These are phyloP conservation scores for Pseudochirops cupreus DNA, from an alignment of 2,797 vertebrate genomes.

Conservation along the genomic window DNA sequence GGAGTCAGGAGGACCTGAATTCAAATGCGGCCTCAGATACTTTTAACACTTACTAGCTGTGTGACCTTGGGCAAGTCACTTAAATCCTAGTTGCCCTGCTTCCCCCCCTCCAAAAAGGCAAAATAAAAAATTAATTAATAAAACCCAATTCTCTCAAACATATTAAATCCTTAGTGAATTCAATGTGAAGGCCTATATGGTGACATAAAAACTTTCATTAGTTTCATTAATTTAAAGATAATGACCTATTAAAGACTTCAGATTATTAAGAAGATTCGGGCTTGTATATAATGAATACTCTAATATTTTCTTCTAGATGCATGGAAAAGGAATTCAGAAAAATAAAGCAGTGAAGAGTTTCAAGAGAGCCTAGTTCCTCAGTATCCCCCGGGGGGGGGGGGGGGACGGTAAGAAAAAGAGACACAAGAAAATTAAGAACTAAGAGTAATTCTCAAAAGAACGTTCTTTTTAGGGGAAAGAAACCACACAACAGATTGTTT, in stretches of 20 bases:
- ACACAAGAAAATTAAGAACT: neutral
- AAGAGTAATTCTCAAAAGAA: neutral
- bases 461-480: neutral
- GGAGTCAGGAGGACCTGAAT: no score
- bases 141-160: neutral
- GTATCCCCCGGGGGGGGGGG: neutral
- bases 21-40: no score
- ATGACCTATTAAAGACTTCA: neutral
- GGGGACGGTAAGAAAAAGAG: neutral
- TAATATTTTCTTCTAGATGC: neutral
- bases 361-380: neutral
- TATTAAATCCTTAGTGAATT: neutral
- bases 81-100: no score
- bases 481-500: neutral
- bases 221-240: no score
- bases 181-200: neutral
- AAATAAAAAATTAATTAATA: no score
- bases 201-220: neutral
- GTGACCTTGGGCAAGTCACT: no score
- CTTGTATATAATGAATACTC: neutral
- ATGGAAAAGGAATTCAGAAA: neutral
- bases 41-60: no score
- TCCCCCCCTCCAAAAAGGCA: no score
- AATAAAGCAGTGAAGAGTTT: neutral
- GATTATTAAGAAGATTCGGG: neutral